Evolutionary conservation across 1,140 invertebrate genomes (phyloP).

Genomic region (Spodoptera frugiperda): DNA sequence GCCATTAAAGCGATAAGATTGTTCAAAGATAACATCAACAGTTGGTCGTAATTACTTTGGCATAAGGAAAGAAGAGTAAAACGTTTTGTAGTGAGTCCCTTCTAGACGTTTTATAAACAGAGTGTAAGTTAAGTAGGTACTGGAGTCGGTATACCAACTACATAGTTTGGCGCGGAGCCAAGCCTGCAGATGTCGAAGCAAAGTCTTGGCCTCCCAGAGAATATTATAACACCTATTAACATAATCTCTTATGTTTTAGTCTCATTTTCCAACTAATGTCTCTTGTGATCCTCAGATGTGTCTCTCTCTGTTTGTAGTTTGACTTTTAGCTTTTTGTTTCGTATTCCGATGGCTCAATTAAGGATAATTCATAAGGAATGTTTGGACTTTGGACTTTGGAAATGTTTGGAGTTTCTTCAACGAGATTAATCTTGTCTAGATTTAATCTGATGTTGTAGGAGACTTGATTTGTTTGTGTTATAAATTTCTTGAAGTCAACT

Average conservation of each 20-base stretch:
- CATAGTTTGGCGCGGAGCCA: slow-evolving; percentile 61
- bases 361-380: background rate
- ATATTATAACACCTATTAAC: slow-evolving; percentile 67
- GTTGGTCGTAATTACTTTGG: slow-evolving; percentile 25
- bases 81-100: background rate
- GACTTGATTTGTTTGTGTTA: background rate
- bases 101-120: slow-evolving; percentile 48
- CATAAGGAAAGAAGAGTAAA: background rate
- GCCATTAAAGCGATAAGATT: slow-evolving; percentile 10
- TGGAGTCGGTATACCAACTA: slow-evolving; percentile 36
- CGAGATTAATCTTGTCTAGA: background rate
- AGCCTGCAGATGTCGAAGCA: slow-evolving; percentile 67
- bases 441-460: no score
- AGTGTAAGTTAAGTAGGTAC: slow-evolving; percentile 45
- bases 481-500: no score
- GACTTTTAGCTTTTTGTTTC: slow-evolving; percentile 14
- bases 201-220: slow-evolving; percentile 58
- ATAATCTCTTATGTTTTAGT: slow-evolving; percentile 56
- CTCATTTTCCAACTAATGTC: slow-evolving; percentile 44
- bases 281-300: slow-evolving; percentile 26
- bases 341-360: slow-evolving; percentile 22
- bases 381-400: background rate
- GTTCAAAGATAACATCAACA: slow-evolving; percentile 14
- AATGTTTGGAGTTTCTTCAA: background rate
- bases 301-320: slow-evolving; percentile 25